These are phyloP conservation scores for Phenganax stokvisi DNA, from an alignment of 92 coral and sea anemone species.

Conservation along the genomic window DNA sequence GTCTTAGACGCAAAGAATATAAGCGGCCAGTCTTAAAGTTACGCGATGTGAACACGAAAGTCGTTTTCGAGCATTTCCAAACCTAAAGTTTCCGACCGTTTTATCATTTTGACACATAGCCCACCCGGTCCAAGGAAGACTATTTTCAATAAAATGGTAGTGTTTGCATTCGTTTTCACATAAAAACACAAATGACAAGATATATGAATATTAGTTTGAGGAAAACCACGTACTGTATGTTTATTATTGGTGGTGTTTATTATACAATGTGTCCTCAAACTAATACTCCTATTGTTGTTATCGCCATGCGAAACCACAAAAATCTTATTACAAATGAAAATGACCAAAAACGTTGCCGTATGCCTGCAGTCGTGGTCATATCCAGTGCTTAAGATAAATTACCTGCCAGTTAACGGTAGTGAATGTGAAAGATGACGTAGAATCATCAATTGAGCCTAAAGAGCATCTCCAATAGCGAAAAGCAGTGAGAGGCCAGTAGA, in stretches of 20 bases:
- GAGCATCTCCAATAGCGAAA: slow-evolving; percentile 69
- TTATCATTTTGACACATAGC: too few species aligned
- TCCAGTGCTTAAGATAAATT: not conserved
- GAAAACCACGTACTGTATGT: too few species aligned
- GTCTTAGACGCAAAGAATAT: too few species aligned
- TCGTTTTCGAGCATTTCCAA: too few species aligned
- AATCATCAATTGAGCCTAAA: slow-evolving; percentile 60
- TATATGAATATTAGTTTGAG: not conserved
- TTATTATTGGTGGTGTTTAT: too few species aligned
- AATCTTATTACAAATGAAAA: too few species aligned
- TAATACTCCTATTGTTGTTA: too few species aligned
- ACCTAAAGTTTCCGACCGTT: too few species aligned
- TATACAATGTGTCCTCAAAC: too few species aligned
- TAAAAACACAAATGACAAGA: not conserved
- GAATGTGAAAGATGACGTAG: slow-evolving; percentile 72
- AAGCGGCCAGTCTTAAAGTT: too few species aligned
- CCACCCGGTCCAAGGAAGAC: not conserved
- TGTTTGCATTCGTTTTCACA: not conserved
- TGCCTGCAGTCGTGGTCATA: not conserved
- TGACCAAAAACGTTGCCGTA: not conserved
- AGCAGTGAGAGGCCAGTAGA: slow-evolving; percentile 71
- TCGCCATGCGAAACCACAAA: too few species aligned
- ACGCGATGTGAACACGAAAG: too few species aligned
- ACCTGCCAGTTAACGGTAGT: slow-evolving; percentile 71
- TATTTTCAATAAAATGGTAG: not conserved